Conservation (phyloP, 2,113 vertebrate genomes). For the Corvus cornix region DNA sequence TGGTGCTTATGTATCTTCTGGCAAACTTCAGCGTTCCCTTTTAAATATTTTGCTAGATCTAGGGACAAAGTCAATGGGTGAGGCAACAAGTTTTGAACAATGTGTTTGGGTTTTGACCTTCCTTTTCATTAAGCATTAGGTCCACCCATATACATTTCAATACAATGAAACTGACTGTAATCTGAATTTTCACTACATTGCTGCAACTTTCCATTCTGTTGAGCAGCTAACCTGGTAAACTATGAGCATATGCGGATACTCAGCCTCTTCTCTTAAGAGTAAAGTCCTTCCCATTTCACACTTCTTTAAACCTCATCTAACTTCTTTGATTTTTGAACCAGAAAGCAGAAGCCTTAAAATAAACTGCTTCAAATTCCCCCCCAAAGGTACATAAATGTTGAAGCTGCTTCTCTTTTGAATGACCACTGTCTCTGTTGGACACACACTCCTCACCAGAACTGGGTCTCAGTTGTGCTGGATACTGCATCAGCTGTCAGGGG, state of each 20-base stretch:
- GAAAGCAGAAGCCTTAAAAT: slow-evolving; percentile 17
- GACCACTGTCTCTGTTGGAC: not conserved
- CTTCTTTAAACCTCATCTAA: not conserved
- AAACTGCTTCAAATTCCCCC: not conserved
- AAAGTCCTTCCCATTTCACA: not conserved
- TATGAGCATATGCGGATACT: not conserved
- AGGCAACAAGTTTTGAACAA: not conserved
- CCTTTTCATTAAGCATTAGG: not conserved
- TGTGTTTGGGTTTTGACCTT: not conserved
- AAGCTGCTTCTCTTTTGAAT: not conserved
- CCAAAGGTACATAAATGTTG: rapidly evolving
- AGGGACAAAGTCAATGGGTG: not conserved
- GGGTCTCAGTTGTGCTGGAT: not conserved
- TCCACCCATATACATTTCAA: not conserved
- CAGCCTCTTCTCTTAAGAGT: not conserved
- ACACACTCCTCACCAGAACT: not conserved
- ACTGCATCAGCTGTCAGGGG: not conserved
- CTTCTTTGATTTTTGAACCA: not conserved
- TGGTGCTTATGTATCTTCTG: not conserved
- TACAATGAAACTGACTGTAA: not conserved
- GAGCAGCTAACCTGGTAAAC: not conserved
- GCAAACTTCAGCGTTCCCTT: not conserved
- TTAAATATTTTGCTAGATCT: not conserved
- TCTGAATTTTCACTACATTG: not conserved
- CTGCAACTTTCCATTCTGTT: not conserved